Evolutionary conservation across 2,113 vertebrate genomes (phyloP).

Genomic region (Halcyon senegalensis): DNA sequence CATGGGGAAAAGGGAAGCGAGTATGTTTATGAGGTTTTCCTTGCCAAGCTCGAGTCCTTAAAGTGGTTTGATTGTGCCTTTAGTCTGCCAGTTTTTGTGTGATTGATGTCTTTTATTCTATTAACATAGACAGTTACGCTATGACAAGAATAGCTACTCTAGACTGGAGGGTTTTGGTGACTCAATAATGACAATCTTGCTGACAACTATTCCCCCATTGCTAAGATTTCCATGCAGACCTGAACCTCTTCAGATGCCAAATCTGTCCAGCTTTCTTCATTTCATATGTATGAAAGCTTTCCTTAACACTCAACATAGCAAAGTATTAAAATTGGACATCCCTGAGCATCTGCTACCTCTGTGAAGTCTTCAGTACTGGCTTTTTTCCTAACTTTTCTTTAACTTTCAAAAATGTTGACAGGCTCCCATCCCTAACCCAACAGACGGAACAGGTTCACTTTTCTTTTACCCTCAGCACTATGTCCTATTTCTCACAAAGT

Average conservation of each 20-base stretch:
- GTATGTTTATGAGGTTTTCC: not conserved
- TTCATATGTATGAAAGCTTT: not conserved
- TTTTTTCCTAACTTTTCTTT: not conserved
- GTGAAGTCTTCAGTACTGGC: not conserved
- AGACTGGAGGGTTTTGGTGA: not conserved
- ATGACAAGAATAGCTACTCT: not conserved
- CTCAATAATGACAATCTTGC: not conserved
- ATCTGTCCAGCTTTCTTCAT: not conserved
- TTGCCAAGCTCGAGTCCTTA: not conserved
- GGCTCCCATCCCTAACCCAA: not conserved
- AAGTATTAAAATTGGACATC: not conserved
- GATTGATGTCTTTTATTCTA: not conserved
- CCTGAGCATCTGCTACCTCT: not conserved
- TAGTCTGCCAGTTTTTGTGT: not conserved
- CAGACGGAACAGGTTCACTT: not conserved
- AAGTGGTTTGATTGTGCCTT: not conserved
- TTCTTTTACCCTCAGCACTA: not conserved
- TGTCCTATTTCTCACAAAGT: not conserved
- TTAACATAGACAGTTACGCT: not conserved
- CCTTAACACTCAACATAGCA: not conserved
- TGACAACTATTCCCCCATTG: not conserved
- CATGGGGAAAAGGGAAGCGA: not conserved
- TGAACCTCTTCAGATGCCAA: not conserved
- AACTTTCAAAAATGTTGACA: not conserved
- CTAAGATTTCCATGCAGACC: not conserved